phyloP scores from a whole-genome alignment of 2,888 invertebrate genomes.

The Allygus modestus region DNA sequence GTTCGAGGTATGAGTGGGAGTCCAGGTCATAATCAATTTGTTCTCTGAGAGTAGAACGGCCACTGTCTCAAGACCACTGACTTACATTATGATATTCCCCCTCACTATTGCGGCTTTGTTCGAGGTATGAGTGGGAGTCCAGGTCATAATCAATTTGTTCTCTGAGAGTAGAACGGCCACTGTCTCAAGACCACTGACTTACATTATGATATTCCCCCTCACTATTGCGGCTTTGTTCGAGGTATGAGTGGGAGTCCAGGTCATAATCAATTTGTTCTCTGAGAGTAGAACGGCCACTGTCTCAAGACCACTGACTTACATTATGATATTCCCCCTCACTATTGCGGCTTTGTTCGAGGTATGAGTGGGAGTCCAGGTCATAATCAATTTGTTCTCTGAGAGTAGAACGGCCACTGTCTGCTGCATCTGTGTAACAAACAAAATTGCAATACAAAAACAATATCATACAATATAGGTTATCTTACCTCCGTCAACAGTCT shows the following conservation, averaged over 20 bases:
- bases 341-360: slow-evolving; percentile 13
- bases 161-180: slow-evolving; percentile 74
- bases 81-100: slow-evolving; percentile 51
- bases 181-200: slow-evolving; percentile 70
- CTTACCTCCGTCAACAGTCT: no score
- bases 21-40: slow-evolving; percentile 71
- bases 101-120: slow-evolving; percentile 12
- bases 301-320: slow-evolving; percentile 66
- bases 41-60: slow-evolving; percentile 74
- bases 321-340: slow-evolving; percentile 41
- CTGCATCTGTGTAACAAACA: background rate
- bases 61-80: slow-evolving; percentile 72
- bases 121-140: slow-evolving; percentile 16
- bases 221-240: slow-evolving; percentile 19
- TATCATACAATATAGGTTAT: background rate
- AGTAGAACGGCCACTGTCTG: slow-evolving; percentile 75
- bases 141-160: slow-evolving; percentile 72
- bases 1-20: slow-evolving; percentile 4
- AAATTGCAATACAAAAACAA: background rate
- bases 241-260: slow-evolving; percentile 12
- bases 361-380: slow-evolving; percentile 57
- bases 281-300: slow-evolving; percentile 75
- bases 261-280: slow-evolving; percentile 73
- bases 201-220: slow-evolving; percentile 43
- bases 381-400: slow-evolving; percentile 73